These are phyloP conservation scores for Amiota mariae DNA, from an alignment of 2,888 invertebrate species.

Conservation along the genomic window DNA sequence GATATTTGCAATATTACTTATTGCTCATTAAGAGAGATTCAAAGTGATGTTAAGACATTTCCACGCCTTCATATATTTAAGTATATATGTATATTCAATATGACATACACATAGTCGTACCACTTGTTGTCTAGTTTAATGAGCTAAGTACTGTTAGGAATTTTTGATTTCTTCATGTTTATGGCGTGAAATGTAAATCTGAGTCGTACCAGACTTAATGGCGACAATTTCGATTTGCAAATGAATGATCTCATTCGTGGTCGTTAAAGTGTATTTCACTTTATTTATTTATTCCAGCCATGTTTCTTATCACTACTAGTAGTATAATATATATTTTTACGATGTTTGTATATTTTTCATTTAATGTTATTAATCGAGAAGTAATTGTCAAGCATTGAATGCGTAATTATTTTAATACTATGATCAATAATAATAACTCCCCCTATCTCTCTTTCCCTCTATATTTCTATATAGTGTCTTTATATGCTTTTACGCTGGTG, in stretches of 20 bases:
- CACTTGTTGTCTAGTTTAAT: no score
- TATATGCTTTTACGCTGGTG: conserved; percentile 63
- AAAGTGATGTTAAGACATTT: no score
- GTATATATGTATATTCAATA: no score
- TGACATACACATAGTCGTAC: no score
- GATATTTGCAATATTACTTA: no score
- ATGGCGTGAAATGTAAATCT: conserved; percentile 12
- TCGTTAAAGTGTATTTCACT: conserved; percentile 12
- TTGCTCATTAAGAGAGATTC: no score
- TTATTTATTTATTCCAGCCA: conserved; percentile 19
- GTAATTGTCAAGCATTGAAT: conserved; percentile 26
- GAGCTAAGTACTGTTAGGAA: no score
- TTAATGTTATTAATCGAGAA: conserved; percentile 12
- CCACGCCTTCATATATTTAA: no score
- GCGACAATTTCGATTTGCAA: conserved; percentile 41
- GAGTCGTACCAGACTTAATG: conserved; percentile 43
- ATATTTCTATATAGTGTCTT: conserved; percentile 60
- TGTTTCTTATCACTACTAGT: conserved; percentile 16
- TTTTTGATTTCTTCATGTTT: no score
- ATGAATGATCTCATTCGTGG: conserved; percentile 20
- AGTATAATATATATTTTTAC: background rate
- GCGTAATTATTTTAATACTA: conserved; percentile 16
- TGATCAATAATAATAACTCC: conserved; percentile 14
- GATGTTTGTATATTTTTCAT: conserved; percentile 21
- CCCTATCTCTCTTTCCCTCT: conserved; percentile 13